These are phyloP conservation scores for Drosophila antonietae DNA, from an alignment of 2,888 invertebrate species.

Conservation along the genomic window DNA sequence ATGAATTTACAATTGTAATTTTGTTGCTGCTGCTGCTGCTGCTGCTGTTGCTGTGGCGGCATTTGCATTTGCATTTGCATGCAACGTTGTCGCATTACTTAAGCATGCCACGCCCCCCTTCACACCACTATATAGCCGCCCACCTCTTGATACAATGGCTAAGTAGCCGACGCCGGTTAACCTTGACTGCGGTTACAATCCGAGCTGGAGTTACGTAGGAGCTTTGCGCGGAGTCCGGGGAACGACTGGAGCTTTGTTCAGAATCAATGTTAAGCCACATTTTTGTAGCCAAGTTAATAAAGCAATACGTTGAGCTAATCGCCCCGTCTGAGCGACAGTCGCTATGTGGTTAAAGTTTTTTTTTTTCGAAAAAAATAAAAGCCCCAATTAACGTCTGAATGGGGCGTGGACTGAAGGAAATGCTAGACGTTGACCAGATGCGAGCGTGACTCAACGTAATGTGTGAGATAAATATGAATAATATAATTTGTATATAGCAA, in stretches of 20 bases:
- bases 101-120: conserved; percentile 21
- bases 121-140: not conserved
- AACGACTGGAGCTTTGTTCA: not conserved
- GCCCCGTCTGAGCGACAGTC: conserved; percentile 37
- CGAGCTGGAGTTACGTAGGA: conserved; percentile 2
- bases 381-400: conserved; percentile 20
- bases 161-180: conserved; percentile 49
- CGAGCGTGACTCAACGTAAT: conserved; percentile 19
- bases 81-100: conserved; percentile 50
- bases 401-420: conserved; percentile 15
- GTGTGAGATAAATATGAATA: conserved; percentile 4
- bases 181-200: conserved; percentile 70
- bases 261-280: conserved; percentile 62
- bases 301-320: conserved; percentile 25
- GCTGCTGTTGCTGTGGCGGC: not conserved
- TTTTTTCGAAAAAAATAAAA: conserved; percentile 2
- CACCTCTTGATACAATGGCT: conserved; percentile 40
- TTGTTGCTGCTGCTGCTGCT: not conserved
- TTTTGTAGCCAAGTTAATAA: conserved; percentile 48
- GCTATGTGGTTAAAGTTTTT: conserved; percentile 3
- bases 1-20: conserved; percentile 32
- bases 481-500: not conserved
- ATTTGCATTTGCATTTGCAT: conserved; percentile 38
- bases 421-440: conserved; percentile 1
- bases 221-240: not conserved